phyloP scores from a whole-genome alignment of 2,797 vertebrate genomes.

The Cossypha heuglini region DNA sequence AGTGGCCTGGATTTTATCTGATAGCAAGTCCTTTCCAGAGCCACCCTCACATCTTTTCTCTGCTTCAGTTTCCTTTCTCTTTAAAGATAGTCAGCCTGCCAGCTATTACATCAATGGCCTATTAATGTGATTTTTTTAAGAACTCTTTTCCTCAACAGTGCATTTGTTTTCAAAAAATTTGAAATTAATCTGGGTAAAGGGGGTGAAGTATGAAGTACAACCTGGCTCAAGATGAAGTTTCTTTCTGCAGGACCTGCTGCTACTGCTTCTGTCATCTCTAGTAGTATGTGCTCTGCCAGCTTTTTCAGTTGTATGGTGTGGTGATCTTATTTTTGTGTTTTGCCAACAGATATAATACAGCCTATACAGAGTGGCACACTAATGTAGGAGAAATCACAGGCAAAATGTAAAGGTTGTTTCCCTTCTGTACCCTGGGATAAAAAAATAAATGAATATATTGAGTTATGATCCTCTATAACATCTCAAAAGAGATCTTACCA shows the following conservation, averaged over 20 bases:
- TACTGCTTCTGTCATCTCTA: not conserved
- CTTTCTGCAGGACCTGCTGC: not conserved
- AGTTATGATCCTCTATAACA: not conserved
- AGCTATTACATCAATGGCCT: not conserved
- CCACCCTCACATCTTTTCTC: not conserved
- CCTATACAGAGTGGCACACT: not conserved
- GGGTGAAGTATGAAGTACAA: not conserved
- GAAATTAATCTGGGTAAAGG: not conserved
- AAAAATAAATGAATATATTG: not conserved
- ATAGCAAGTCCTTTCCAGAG: not conserved
- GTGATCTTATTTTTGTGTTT: not conserved
- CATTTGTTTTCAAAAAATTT: not conserved
- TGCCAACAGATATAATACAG: not conserved
- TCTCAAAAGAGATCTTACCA: not conserved
- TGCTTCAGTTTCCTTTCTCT: not conserved
- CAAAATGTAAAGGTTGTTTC: not conserved
- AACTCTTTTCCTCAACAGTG: not conserved
- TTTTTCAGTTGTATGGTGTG: not conserved
- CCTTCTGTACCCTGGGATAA: not conserved
- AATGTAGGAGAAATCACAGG: not conserved
- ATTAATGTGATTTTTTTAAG: not conserved
- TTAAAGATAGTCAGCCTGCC: not conserved
- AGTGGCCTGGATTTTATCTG: not conserved
- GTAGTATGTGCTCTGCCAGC: not conserved
- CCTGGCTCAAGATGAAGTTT: not conserved